A percentile compares a stretch with the other conserved stretches of the same genome.
These are phyloP conservation scores for Rhea pennata DNA, from an alignment of 2,113 vertebrate genomes.

Conservation along the genomic window DNA sequence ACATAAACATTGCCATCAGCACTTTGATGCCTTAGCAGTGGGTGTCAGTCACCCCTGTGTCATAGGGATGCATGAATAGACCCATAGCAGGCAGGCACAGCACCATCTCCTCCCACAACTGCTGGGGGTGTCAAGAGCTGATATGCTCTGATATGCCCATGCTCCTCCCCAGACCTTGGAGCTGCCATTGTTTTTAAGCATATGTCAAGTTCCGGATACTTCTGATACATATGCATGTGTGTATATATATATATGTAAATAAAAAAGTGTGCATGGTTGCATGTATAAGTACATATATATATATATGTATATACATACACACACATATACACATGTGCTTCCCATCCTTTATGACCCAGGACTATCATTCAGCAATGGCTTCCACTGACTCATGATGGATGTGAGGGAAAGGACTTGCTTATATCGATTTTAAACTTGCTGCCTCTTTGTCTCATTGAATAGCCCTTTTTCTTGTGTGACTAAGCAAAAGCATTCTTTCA, in stretches of 20 bases:
- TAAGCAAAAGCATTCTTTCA: not conserved
- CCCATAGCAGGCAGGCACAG: not conserved
- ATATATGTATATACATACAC: not conserved
- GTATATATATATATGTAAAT: too few species aligned
- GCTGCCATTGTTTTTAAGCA: not conserved
- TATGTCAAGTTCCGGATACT: not conserved
- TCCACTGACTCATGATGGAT: not conserved
- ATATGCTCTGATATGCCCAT: not conserved
- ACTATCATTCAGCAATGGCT: not conserved
- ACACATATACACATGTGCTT: not conserved
- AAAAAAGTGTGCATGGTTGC: not conserved
- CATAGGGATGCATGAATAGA: accelerated
- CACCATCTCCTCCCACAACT: not conserved
- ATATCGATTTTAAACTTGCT: not conserved
- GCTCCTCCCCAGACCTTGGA: not conserved
- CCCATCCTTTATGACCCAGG: not conserved
- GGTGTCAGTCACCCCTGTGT: accelerated
- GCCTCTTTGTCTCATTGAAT: not conserved
- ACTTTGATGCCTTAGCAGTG: accelerated
- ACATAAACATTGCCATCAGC: accelerated
- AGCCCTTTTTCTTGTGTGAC: not conserved
- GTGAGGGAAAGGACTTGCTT: not conserved
- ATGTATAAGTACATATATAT: too few species aligned
- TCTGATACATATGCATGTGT: not conserved
- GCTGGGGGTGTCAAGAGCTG: not conserved